Conservation (phyloP, 2,797 vertebrate species). For the Aratinga solstitialis region DNA sequence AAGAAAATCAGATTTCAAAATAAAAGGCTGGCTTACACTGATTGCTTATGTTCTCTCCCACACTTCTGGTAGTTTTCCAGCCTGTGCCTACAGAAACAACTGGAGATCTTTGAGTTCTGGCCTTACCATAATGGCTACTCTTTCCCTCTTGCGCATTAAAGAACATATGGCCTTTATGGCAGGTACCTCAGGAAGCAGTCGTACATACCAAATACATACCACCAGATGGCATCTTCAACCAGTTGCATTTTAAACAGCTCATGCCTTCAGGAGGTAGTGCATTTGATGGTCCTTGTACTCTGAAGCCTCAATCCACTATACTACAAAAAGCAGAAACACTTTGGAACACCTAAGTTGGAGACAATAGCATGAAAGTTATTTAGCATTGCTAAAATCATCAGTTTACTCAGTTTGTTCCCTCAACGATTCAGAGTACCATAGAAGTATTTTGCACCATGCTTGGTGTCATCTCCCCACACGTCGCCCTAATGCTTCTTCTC, state of each 20-base stretch:
- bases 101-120: neutral
- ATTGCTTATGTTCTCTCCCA: neutral
- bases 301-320: neutral
- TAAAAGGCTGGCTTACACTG: neutral
- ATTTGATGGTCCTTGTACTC: neutral
- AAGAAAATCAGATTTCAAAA: neutral
- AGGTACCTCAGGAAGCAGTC: neutral
- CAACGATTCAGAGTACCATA: neutral
- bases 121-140: neutral
- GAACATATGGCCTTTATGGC: neutral
- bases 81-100: neutral
- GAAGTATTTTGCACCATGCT: neutral
- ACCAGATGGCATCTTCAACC: constrained; percentile 61
- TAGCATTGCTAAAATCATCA: neutral
- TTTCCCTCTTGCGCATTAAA: neutral
- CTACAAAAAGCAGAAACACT: neutral
- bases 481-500: neutral
- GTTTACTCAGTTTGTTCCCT: neutral
- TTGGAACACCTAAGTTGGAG: rapidly evolving
- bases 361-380: neutral
- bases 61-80: neutral
- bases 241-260: neutral
- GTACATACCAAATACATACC: neutral
- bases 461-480: neutral
- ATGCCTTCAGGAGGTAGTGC: neutral